Evolutionary conservation across 35 echinoderm and acorn worm species (phyloP).

Genomic region (Hemicentrotus pulcherrimus): DNA sequence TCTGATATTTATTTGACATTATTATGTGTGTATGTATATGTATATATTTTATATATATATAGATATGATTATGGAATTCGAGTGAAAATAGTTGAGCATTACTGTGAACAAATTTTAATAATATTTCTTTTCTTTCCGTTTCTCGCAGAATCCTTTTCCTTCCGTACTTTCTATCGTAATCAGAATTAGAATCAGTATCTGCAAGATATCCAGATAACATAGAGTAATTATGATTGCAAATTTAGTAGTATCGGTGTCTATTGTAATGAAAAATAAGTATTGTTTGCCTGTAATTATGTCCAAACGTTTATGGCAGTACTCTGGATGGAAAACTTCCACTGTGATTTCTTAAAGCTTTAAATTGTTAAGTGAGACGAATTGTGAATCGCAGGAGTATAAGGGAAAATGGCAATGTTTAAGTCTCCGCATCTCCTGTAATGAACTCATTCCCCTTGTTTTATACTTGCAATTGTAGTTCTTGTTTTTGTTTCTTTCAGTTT

Average conservation of each 20-base stretch:
- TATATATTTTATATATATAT: conserved; percentile 8
- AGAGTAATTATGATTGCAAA: neutral
- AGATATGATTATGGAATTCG: conserved; percentile 7
- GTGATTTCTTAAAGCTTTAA: neutral
- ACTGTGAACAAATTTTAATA: neutral
- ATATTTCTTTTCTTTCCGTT: neutral
- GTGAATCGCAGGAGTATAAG: neutral
- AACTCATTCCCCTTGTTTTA: neutral
- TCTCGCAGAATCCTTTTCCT: neutral
- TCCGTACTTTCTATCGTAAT: conserved; percentile 20
- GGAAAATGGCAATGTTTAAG: neutral
- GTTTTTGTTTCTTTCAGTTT: neutral
- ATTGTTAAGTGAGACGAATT: neutral
- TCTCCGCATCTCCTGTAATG: neutral
- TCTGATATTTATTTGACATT: conserved; percentile 30
- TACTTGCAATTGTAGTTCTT: neutral
- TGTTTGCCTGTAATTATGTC: neutral
- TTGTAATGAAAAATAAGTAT: neutral
- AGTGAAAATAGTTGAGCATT: neutral
- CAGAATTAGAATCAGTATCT: neutral
- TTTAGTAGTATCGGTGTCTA: neutral
- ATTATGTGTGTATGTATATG: neutral
- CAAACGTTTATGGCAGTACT: conserved; percentile 11
- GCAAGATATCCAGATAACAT: neutral
- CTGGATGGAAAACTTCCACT: neutral